phyloP scores from a whole-genome alignment of 2,888 invertebrate species.

The Erebia aethiops region DNA sequence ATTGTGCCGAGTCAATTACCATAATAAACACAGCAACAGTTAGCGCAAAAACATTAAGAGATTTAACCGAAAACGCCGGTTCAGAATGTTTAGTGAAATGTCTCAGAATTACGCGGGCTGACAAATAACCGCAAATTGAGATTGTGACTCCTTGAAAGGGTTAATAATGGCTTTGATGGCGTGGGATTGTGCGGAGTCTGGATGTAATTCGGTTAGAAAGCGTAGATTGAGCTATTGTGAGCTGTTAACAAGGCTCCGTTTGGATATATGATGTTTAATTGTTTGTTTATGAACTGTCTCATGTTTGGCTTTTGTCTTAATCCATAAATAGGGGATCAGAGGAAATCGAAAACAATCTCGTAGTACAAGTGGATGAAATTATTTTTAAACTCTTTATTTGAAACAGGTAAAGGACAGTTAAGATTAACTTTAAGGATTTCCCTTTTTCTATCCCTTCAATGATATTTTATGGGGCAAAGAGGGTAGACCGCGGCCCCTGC shows the following conservation, averaged over 20 bases:
- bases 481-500: slow-evolving; percentile 62
- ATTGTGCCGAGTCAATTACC: slow-evolving; percentile 55
- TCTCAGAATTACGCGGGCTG: slow-evolving; percentile 60
- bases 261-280: slow-evolving; percentile 30
- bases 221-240: slow-evolving; percentile 78
- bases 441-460: slow-evolving; percentile 54
- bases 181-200: slow-evolving; percentile 65
- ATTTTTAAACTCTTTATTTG: neutral
- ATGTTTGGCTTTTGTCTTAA: slow-evolving; percentile 7
- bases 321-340: neutral
- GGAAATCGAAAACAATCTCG: neutral
- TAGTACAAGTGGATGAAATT: neutral
- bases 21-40: slow-evolving; percentile 55
- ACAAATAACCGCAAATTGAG: slow-evolving; percentile 80
- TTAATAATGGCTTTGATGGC: slow-evolving; percentile 71
- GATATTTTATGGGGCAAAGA: slow-evolving; percentile 72
- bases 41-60: slow-evolving; percentile 60
- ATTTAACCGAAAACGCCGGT: slow-evolving; percentile 59
- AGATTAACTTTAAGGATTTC: slow-evolving; percentile 40
- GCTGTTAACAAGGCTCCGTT: slow-evolving; percentile 37
- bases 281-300: slow-evolving; percentile 14
- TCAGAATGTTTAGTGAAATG: slow-evolving; percentile 55
- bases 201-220: slow-evolving; percentile 72
- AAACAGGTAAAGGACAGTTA: slow-evolving; percentile 15
- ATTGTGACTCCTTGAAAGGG: slow-evolving; percentile 78